These are phyloP conservation scores for Streblospio benedicti DNA, from an alignment of 1,140 invertebrate species.

Conservation along the genomic window DNA sequence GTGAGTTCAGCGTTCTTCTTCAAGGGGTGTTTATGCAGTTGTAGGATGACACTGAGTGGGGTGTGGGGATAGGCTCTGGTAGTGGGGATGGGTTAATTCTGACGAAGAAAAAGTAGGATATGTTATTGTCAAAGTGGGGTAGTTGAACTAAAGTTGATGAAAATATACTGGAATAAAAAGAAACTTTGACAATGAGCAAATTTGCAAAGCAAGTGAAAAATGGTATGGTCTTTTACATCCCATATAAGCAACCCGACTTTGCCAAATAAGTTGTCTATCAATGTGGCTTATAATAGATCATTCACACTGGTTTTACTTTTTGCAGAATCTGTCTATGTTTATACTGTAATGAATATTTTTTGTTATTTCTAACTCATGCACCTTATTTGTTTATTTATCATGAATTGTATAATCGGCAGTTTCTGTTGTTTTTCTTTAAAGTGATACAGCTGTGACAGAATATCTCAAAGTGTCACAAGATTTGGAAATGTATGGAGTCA, in stretches of 20 bases:
- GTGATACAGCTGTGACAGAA: slow-evolving; percentile 98
- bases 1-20: too few species aligned
- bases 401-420: neutral
- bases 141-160: too few species aligned
- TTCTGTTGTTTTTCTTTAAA: slow-evolving; percentile 33
- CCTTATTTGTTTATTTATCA: neutral
- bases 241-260: too few species aligned
- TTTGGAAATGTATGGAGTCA: slow-evolving; percentile 97
- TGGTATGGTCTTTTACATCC: too few species aligned
- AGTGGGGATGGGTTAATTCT: neutral
- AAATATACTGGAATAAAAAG: too few species aligned
- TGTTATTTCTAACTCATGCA: neutral
- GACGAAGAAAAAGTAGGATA: neutral
- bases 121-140: neutral
- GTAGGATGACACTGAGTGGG: slow-evolving; percentile 5
- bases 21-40: too few species aligned
- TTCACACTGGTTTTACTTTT: too few species aligned
- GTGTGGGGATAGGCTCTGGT: neutral
- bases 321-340: neutral
- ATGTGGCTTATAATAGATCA: too few species aligned
- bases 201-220: too few species aligned
- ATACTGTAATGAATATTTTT: neutral
- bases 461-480: slow-evolving; percentile 98
- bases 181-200: too few species aligned
- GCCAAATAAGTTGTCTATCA: too few species aligned